Percentiles rank a stretch among this genome's conserved stretches.
phyloP scores from a whole-genome alignment of 2,888 invertebrate species.

The Folsomia manolachei region DNA sequence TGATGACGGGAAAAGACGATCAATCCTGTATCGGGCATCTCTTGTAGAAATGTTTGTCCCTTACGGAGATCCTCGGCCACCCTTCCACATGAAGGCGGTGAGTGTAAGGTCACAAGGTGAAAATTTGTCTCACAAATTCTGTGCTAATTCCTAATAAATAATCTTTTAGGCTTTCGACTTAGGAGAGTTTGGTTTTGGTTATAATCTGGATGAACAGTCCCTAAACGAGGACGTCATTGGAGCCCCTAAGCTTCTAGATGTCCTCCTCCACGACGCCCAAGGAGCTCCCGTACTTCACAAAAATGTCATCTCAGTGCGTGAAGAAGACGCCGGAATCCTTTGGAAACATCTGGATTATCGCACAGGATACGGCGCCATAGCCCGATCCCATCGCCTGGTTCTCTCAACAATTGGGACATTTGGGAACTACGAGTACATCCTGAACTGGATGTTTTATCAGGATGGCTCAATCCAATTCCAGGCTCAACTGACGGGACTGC shows the following conservation, averaged over 20 bases:
- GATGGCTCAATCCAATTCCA: slow-evolving; percentile 31
- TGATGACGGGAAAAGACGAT: slow-evolving; percentile 20
- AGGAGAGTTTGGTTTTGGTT: slow-evolving; percentile 35
- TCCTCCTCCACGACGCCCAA: slow-evolving; percentile 1
- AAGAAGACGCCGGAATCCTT: slow-evolving; percentile 34
- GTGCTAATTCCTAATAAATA: not conserved
- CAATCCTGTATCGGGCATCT: slow-evolving; percentile 29
- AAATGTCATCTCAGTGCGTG: slow-evolving; percentile 30
- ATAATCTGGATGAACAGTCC: slow-evolving; percentile 5
- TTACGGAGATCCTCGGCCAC: slow-evolving; percentile 31
- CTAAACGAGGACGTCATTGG: slow-evolving; percentile 25
- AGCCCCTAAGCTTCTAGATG: slow-evolving; percentile 24
- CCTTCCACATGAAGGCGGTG: slow-evolving; percentile 22
- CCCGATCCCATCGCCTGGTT: slow-evolving; percentile 23
- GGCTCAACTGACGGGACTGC: slow-evolving; percentile 26
- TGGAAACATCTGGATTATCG: slow-evolving; percentile 30
- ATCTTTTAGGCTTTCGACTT: slow-evolving; percentile 29
- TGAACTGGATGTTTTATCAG: slow-evolving; percentile 35
- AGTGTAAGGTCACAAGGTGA: not conserved
- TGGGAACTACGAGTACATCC: slow-evolving; percentile 38
- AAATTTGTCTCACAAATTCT: too few relatives aligned
- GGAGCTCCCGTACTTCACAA: slow-evolving; percentile 15
- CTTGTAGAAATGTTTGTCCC: slow-evolving; percentile 28
- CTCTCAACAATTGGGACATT: slow-evolving; percentile 28
- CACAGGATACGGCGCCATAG: slow-evolving; percentile 9